Evolutionary conservation across 2,888 invertebrate genomes (phyloP).

Genomic region (Cyaniris semiargus): DNA sequence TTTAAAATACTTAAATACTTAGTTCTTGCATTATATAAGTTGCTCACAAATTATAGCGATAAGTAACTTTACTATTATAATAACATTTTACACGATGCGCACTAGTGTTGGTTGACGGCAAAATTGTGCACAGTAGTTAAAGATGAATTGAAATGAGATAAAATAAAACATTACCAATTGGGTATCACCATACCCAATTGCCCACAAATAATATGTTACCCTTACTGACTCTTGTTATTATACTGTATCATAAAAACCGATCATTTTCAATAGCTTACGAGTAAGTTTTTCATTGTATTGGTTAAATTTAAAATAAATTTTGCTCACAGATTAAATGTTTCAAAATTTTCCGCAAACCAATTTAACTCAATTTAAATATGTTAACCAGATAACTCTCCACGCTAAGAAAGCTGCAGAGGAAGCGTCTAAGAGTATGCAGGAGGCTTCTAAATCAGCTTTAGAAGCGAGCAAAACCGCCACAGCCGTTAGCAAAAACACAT

Average conservation of each 20-base stretch:
- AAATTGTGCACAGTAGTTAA: not conserved
- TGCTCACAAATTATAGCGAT: too few species aligned
- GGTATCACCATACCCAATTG: too few species aligned
- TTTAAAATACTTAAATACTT: not conserved
- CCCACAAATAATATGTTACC: too few species aligned
- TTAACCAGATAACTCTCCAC: constrained; percentile 86
- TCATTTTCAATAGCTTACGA: too few species aligned
- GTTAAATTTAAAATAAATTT: too few species aligned
- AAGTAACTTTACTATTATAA: not conserved
- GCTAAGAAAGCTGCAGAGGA: constrained; percentile 94
- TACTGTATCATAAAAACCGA: too few species aligned
- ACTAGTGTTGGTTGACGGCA: not conserved
- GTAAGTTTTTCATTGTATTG: too few species aligned
- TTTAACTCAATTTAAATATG: not conserved
- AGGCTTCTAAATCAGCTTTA: constrained; percentile 90
- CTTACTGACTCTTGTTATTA: too few species aligned
- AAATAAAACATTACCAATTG: too few species aligned
- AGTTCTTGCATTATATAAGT: too few species aligned
- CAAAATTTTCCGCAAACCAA: too few species aligned
- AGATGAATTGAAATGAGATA: not conserved
- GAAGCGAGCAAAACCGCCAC: constrained; percentile 94
- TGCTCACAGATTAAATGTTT: too few species aligned
- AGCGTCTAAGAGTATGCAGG: constrained; percentile 89
- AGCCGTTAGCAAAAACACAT: constrained; percentile 91
- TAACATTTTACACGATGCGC: not conserved